A percentile compares a stretch with the other conserved stretches of the same genome.
Conservation (phyloP, 2,113 vertebrate genomes). For the Arenaria interpres region DNA sequence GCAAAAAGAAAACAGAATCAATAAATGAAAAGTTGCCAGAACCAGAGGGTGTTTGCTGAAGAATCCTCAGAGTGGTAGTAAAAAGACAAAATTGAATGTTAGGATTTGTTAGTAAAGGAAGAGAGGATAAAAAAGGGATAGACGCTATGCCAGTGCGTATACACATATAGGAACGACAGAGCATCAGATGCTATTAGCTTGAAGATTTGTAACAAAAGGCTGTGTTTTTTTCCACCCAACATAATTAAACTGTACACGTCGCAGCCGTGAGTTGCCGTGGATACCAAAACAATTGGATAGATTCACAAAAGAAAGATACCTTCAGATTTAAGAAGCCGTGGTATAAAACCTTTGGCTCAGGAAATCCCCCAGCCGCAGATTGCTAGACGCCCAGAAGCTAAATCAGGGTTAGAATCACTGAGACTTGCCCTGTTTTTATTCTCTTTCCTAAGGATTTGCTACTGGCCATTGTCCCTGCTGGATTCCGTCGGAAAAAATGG, state of each 20-base stretch:
- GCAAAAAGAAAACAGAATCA: neutral
- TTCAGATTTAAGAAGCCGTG: no score
- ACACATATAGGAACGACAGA: neutral
- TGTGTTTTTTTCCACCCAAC: neutral
- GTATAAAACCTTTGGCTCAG: neutral
- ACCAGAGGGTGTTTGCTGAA: neutral
- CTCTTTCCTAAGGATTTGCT: slow-evolving; percentile 32
- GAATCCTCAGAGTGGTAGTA: neutral
- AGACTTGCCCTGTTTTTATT: slow-evolving; percentile 37
- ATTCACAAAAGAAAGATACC: neutral
- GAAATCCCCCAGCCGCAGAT: neutral
- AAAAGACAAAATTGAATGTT: neutral
- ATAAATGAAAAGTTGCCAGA: neutral
- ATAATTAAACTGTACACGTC: neutral
- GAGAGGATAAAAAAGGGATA: neutral
- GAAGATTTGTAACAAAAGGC: slow-evolving; percentile 1
- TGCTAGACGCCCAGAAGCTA: neutral
- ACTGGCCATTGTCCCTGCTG: slow-evolving; percentile 48
- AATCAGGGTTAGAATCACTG: slow-evolving; percentile 39
- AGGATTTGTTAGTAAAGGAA: neutral
- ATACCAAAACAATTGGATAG: neutral
- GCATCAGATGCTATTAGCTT: neutral
- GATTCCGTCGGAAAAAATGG: neutral
- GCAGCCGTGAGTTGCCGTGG: neutral
- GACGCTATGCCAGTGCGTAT: neutral